Conservation (phyloP, 2,888 invertebrate species). For the Acronicta alni region DNA sequence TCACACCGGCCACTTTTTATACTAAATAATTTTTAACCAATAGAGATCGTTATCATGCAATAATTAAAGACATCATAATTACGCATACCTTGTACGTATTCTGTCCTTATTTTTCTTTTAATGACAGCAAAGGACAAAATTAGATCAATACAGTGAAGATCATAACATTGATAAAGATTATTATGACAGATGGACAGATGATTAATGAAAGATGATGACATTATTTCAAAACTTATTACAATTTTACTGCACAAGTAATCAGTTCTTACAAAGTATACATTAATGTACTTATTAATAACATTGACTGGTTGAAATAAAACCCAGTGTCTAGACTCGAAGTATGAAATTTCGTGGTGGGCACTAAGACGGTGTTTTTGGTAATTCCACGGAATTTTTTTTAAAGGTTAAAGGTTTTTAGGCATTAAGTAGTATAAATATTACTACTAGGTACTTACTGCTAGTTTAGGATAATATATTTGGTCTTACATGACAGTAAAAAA, state of each 20-base stretch:
- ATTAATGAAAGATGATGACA: conserved; percentile 31
- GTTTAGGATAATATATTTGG: too few species aligned
- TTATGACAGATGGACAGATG: conserved; percentile 20
- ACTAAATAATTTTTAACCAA: conserved; percentile 76
- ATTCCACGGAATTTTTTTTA: too few species aligned
- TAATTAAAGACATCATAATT: conserved; percentile 75
- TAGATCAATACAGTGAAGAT: conserved; percentile 9
- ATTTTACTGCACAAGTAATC: neutral
- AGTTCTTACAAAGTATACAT: too few species aligned
- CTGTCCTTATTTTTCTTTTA: conserved; percentile 22
- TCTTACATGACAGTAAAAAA: too few species aligned
- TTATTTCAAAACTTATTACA: conserved; percentile 23
- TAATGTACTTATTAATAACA: neutral
- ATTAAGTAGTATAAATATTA: too few species aligned
- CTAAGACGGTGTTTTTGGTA: too few species aligned
- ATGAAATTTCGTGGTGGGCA: too few species aligned
- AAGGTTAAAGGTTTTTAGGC: too few species aligned
- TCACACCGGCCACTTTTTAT: conserved; percentile 68
- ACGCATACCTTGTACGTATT: conserved; percentile 61
- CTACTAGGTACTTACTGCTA: too few species aligned
- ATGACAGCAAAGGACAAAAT: conserved; percentile 1
- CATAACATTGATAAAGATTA: conserved; percentile 8
- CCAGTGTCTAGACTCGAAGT: too few species aligned
- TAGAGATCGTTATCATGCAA: conserved; percentile 75
- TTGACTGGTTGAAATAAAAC: too few species aligned